A percentile compares a stretch with the other conserved stretches of the same genome.
Conservation (phyloP, 1,140 invertebrate genomes). For the Cecropterus lyciades region DNA sequence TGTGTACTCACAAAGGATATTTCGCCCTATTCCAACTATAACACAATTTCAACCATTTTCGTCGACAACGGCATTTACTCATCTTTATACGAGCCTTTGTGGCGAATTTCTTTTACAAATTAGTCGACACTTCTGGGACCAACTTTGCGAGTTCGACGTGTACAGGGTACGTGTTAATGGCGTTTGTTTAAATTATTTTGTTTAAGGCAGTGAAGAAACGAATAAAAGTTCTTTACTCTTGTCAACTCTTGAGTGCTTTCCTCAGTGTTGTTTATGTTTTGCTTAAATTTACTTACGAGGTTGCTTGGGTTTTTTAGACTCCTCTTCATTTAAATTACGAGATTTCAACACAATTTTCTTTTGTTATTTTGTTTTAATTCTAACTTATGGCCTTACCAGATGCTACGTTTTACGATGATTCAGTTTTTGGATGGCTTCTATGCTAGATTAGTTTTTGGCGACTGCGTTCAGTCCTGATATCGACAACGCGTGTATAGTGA, state of each 20-base stretch:
- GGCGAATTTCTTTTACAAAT: slow-evolving; percentile 45
- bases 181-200: slow-evolving; percentile 37
- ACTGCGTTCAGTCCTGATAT: too few relatives aligned
- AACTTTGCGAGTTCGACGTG: slow-evolving; percentile 26
- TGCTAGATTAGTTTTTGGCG: too few relatives aligned
- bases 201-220: slow-evolving; percentile 22
- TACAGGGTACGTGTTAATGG: slow-evolving; percentile 30
- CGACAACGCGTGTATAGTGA: too few relatives aligned
- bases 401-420: too few relatives aligned
- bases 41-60: slow-evolving; percentile 53
- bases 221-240: slow-evolving; percentile 21
- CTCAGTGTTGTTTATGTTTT: slow-evolving; percentile 23
- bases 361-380: too few relatives aligned
- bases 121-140: slow-evolving; percentile 34
- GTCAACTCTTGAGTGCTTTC: slow-evolving; percentile 31
- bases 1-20: slow-evolving; percentile 54
- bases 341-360: too few relatives aligned
- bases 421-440: too few relatives aligned
- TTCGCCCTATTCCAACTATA: slow-evolving; percentile 49
- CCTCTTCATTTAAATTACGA: neutral
- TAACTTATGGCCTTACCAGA: too few relatives aligned
- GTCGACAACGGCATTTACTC: slow-evolving; percentile 46
- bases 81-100: slow-evolving; percentile 41
- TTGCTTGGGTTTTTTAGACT: neutral
- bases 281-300: slow-evolving; percentile 12